These are phyloP conservation scores for Calameuta filiformis DNA, from an alignment of 2,888 invertebrate species.

Conservation along the genomic window DNA sequence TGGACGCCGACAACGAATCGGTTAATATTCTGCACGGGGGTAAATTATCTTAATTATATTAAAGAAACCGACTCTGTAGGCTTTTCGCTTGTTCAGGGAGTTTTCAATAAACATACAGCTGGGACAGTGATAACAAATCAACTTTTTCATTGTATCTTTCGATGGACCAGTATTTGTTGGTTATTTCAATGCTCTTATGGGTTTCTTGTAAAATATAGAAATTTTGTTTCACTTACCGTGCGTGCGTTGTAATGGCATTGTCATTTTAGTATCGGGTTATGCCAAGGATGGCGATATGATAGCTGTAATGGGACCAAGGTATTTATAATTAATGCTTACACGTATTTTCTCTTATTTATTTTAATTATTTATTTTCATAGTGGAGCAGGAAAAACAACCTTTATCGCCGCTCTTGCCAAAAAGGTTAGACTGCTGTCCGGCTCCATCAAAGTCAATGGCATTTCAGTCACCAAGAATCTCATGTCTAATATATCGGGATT, in stretches of 20 bases:
- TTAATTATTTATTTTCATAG: slow-evolving; percentile 50
- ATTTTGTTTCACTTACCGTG: background rate
- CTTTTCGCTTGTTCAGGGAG: background rate
- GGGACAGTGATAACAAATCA: too few relatives aligned
- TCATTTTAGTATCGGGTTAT: slow-evolving; percentile 55
- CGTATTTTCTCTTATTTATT: background rate
- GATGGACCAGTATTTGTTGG: background rate
- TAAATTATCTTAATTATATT: background rate
- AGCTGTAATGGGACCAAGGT: slow-evolving; percentile 65
- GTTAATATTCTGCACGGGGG: background rate
- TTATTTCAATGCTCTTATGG: background rate
- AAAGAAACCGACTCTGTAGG: background rate
- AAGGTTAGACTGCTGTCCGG: slow-evolving; percentile 67
- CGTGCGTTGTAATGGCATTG: background rate
- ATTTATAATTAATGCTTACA: slow-evolving; percentile 12
- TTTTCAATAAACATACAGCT: too few relatives aligned
- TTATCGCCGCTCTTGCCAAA: slow-evolving; percentile 69
- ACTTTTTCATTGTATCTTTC: too few relatives aligned
- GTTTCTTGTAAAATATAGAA: background rate
- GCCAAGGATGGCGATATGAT: slow-evolving; percentile 55
- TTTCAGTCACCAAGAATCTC: slow-evolving; percentile 65
- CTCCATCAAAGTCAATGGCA: slow-evolving; percentile 65
- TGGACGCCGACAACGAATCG: background rate
- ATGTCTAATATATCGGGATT: slow-evolving; percentile 70
- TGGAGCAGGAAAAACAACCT: slow-evolving; percentile 73